These are phyloP conservation scores for Aphelinus atriplicis DNA, from an alignment of 1,140 invertebrate genomes.

Conservation along the genomic window DNA sequence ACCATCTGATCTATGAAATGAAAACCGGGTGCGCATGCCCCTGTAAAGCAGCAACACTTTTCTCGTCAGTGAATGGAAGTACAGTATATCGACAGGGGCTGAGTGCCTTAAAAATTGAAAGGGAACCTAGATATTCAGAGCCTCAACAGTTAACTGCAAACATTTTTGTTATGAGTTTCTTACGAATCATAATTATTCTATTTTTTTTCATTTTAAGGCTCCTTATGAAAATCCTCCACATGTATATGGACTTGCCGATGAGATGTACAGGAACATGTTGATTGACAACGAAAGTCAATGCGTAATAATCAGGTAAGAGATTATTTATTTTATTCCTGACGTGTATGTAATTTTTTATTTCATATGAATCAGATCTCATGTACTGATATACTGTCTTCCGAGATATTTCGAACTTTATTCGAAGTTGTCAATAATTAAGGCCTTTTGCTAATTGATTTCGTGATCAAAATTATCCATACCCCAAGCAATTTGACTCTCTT, in stretches of 20 bases:
- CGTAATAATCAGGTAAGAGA: conserved; percentile 76
- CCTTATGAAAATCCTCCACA: conserved; percentile 83
- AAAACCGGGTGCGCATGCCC: neutral
- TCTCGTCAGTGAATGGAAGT: neutral
- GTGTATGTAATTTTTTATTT: too few species aligned
- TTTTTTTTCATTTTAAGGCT: conserved; percentile 62
- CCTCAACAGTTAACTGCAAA: neutral
- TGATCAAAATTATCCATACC: too few species aligned
- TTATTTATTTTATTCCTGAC: conserved; percentile 17
- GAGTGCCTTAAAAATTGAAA: too few species aligned
- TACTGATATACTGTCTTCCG: too few species aligned
- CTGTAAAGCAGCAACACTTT: conserved; percentile 2
- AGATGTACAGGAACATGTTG: conserved; percentile 83
- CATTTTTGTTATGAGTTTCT: neutral
- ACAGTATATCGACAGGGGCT: neutral
- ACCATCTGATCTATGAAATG: too few species aligned
- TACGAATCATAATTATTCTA: neutral
- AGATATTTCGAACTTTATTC: too few species aligned
- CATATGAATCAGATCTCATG: too few species aligned
- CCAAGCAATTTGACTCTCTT: too few species aligned
- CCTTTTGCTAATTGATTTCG: too few species aligned
- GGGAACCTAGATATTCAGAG: too few species aligned
- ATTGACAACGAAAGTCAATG: conserved; percentile 81
- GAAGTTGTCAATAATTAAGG: too few species aligned
- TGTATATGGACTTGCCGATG: conserved; percentile 78